Conservation (phyloP, 2,113 vertebrate genomes). For the Plotosus lineatus region DNA sequence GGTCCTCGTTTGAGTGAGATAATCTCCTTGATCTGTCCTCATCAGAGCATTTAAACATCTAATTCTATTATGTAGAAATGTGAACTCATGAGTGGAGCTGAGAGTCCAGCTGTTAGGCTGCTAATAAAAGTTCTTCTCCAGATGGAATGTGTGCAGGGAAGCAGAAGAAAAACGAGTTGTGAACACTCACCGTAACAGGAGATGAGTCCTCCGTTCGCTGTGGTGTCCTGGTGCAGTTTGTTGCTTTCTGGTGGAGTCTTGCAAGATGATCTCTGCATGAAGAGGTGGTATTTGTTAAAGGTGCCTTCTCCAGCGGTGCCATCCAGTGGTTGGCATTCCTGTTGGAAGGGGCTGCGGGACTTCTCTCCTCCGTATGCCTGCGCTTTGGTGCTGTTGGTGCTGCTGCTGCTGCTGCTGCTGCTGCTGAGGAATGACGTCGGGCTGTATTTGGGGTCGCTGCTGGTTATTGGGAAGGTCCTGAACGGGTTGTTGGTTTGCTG, state of each 20-base stretch:
- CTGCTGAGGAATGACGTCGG: conserved; percentile 85
- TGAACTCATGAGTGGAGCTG: background rate
- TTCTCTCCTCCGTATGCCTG: conserved; percentile 89
- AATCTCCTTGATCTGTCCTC: background rate
- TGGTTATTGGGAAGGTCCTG: conserved; percentile 86
- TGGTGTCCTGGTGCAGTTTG: conserved; percentile 83
- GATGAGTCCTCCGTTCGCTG: conserved; percentile 84
- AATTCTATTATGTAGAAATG: background rate
- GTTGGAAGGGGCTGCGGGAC: conserved; percentile 83
- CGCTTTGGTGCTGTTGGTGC: conserved; percentile 72
- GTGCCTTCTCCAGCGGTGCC: conserved; percentile 76
- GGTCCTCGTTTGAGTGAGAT: background rate
- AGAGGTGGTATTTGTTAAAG: conserved; percentile 94
- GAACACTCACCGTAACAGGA: conserved; percentile 88
- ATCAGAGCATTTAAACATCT: background rate
- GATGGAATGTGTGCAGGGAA: background rate
- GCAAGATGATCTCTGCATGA: conserved; percentile 86
- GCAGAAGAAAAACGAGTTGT: background rate
- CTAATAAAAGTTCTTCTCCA: background rate
- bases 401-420: background rate
- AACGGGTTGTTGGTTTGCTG: conserved; percentile 85
- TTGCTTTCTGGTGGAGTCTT: conserved; percentile 86
- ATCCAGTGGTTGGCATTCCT: conserved; percentile 86
- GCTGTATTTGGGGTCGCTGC: conserved; percentile 89
- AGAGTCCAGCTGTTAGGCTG: background rate